Percentiles rank a stretch among this genome's conserved stretches.
Conservation (phyloP, 1,140 invertebrate species). For the Antheraea mylitta region DNA sequence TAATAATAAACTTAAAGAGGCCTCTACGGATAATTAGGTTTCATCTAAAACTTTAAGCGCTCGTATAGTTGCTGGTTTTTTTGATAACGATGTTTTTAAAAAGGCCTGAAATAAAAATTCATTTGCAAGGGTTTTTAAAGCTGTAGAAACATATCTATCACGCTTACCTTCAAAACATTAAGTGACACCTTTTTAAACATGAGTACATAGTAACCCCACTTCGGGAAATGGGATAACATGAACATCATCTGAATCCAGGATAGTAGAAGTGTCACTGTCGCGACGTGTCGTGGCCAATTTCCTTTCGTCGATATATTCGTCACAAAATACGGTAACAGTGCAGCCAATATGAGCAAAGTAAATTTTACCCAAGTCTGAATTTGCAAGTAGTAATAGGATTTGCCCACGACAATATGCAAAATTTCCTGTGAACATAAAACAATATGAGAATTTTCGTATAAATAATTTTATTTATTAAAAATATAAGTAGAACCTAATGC, state of each 20-base stretch:
- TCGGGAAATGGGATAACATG: slow-evolving; percentile 78
- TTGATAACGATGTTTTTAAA: too few species aligned
- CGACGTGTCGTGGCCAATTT: slow-evolving; percentile 76
- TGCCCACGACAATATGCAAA: slow-evolving; percentile 67
- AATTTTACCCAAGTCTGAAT: slow-evolving; percentile 77
- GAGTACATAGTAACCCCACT: slow-evolving; percentile 77
- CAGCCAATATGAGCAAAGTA: slow-evolving; percentile 52
- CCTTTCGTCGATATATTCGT: slow-evolving; percentile 28
- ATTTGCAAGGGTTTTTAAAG: too few species aligned
- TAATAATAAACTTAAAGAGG: too few species aligned
- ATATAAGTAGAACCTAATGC: too few species aligned
- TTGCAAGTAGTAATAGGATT: slow-evolving; percentile 69
- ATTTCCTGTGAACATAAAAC: slow-evolving; percentile 71
- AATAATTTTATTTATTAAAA: too few species aligned
- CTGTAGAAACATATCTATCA: too few species aligned
- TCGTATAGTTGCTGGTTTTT: too few species aligned
- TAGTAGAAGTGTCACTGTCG: slow-evolving; percentile 74
- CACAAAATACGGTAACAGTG: slow-evolving; percentile 46
- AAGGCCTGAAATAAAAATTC: too few species aligned
- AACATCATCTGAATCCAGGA: slow-evolving; percentile 80
- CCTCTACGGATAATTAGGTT: too few species aligned
- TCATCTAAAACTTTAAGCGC: too few species aligned
- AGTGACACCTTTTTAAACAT: slow-evolving; percentile 78
- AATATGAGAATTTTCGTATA: too few species aligned
- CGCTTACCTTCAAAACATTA: slow-evolving; percentile 72